Conservation (phyloP, 2,888 invertebrate genomes). For the Lasioglossum leucozonium region DNA sequence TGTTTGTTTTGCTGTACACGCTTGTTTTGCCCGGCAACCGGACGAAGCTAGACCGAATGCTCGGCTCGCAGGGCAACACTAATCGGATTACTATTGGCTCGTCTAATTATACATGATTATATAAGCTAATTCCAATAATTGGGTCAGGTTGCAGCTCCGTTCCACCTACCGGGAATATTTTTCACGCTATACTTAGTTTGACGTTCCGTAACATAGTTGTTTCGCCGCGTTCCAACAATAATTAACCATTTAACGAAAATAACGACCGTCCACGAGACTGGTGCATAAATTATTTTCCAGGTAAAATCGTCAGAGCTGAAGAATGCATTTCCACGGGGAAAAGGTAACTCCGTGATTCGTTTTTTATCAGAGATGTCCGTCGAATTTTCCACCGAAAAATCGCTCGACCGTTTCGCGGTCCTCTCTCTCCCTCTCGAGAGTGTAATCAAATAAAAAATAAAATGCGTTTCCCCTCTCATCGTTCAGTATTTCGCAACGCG, state of each 20-base stretch:
- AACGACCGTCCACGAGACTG: background rate
- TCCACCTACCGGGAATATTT: background rate
- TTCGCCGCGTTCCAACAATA: background rate
- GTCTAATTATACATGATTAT: background rate
- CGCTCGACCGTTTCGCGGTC: background rate
- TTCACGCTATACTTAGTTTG: background rate
- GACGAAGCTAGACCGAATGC: too few relatives aligned
- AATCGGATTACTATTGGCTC: background rate
- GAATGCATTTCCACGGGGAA: background rate
- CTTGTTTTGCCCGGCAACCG: background rate
- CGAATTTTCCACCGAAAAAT: background rate
- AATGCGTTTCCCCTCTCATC: background rate
- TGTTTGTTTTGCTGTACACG: too few relatives aligned
- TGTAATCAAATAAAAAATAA: background rate
- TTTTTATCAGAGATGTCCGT: background rate
- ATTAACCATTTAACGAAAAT: background rate
- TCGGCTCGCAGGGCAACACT: background rate
- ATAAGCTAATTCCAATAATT: background rate
- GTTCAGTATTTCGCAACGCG: conserved; percentile 10
- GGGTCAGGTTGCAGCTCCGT: background rate
- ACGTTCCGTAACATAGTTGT: background rate
- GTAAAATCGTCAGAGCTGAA: background rate
- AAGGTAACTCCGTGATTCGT: background rate
- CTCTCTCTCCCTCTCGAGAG: background rate
- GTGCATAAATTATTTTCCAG: background rate